A percentile compares a stretch with the other conserved stretches of the same genome.
These are phyloP conservation scores for Bombus terrestris DNA, from an alignment of 1,140 invertebrate species.

Conservation along the genomic window DNA sequence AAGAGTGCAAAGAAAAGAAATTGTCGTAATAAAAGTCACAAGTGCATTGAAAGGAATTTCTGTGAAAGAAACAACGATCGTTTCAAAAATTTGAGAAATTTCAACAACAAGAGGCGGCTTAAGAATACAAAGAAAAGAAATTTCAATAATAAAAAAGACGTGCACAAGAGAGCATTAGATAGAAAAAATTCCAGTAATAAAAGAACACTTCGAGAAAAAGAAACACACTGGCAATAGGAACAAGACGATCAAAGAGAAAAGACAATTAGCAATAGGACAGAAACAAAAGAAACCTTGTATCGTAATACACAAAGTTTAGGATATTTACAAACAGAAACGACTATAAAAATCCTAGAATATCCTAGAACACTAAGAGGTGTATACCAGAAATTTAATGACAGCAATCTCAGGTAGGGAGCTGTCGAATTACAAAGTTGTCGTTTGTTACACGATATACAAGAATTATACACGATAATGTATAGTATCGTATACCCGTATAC, in stretches of 20 bases:
- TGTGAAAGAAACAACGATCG: not conserved
- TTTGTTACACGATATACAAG: not conserved
- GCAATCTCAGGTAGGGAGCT: not conserved
- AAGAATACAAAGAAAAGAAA: not conserved
- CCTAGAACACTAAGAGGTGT: not conserved
- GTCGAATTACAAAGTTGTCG: not conserved
- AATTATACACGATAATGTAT: not conserved
- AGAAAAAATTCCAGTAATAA: not conserved
- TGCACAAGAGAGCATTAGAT: not conserved
- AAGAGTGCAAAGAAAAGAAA: not conserved
- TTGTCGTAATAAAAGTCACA: not conserved
- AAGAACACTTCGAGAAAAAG: not conserved
- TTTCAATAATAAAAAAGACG: not conserved
- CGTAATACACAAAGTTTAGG: not conserved
- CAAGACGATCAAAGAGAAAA: not conserved
- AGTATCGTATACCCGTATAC: not conserved
- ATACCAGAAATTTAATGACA: not conserved
- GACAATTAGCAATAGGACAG: not conserved
- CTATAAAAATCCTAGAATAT: not conserved
- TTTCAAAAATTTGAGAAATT: not conserved
- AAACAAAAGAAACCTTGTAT: not conserved
- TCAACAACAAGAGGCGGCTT: not conserved
- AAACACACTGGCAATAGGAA: not conserved
- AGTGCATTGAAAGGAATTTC: not conserved
- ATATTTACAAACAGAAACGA: not conserved